A percentile compares a stretch with the other conserved stretches of the same genome.
Evolutionary conservation across 2,113 vertebrate species (phyloP).

Genomic region (Neodon shergylaensis): DNA sequence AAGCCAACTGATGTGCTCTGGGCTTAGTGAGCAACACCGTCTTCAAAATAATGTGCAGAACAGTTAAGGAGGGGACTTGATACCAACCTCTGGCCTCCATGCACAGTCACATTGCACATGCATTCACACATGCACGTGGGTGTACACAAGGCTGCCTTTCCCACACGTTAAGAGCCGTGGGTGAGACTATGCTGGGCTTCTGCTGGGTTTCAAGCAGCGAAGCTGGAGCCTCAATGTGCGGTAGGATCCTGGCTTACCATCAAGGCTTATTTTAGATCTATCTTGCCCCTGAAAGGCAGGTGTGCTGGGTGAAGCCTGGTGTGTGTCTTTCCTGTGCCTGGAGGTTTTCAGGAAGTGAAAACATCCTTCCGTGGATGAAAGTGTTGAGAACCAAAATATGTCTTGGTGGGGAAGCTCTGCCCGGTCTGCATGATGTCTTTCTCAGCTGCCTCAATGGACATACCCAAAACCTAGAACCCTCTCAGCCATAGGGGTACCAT

Average conservation of each 20-base stretch:
- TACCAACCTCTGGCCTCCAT: background rate
- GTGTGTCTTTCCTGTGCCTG: background rate
- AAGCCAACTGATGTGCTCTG: background rate
- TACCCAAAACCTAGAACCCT: background rate
- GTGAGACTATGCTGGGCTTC: background rate
- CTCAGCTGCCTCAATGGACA: background rate
- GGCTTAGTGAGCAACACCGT: background rate
- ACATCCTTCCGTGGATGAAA: background rate
- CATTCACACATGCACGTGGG: too few relatives aligned
- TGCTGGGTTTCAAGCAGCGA: background rate
- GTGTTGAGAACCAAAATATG: background rate
- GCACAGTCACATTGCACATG: background rate
- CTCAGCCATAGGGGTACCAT: rapidly evolving
- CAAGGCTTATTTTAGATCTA: background rate
- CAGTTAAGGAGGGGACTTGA: background rate
- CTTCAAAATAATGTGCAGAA: background rate
- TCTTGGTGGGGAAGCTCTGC: background rate
- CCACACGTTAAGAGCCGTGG: background rate
- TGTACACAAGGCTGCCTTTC: background rate
- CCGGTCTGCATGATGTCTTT: background rate
- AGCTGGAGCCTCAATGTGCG: background rate
- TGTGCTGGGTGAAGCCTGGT: background rate
- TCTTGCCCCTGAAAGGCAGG: background rate
- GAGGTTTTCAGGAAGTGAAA: slow-evolving; percentile 35
- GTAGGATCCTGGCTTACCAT: background rate